These are phyloP conservation scores for Zaprionus obscuricornis DNA, from an alignment of 2,888 invertebrate species.

Conservation along the genomic window DNA sequence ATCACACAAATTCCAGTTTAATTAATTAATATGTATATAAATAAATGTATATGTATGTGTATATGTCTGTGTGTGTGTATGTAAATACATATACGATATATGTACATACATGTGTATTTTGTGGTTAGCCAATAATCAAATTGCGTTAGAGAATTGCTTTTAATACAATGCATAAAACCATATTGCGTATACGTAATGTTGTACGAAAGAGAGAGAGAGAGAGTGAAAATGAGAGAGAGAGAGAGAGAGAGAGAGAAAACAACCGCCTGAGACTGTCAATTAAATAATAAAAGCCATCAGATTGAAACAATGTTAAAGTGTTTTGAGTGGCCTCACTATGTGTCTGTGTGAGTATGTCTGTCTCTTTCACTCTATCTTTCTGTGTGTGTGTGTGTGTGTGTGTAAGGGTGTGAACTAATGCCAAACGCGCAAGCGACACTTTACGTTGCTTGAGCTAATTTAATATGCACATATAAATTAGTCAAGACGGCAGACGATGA, in stretches of 20 bases:
- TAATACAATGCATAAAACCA: constrained; percentile 4
- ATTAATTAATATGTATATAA: too few relatives aligned
- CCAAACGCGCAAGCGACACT: constrained; percentile 54
- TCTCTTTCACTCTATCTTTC: too few relatives aligned
- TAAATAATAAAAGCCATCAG: constrained; percentile 61
- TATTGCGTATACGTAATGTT: too few relatives aligned
- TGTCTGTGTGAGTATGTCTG: constrained; percentile 3
- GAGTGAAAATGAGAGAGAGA: too few relatives aligned
- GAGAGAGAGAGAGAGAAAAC: constrained; percentile 19
- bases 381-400: constrained; percentile 4
- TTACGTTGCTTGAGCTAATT: constrained; percentile 58
- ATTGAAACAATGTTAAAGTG: constrained; percentile 29
- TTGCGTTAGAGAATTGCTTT: constrained; percentile 14
- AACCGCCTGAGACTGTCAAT: constrained; percentile 48
- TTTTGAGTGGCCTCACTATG: too few relatives aligned
- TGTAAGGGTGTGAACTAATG: constrained; percentile 50
- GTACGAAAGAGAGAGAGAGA: too few relatives aligned
- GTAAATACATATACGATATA: background rate
- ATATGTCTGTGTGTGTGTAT: too few relatives aligned
- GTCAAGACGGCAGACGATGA: constrained; percentile 35
- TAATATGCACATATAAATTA: constrained; percentile 80
- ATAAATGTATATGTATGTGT: too few relatives aligned
- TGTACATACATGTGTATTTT: too few relatives aligned
- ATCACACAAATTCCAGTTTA: too few relatives aligned
- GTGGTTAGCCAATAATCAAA: constrained; percentile 28